phyloP scores from a whole-genome alignment of 2,888 invertebrate genomes.

The Nomada fucata region DNA sequence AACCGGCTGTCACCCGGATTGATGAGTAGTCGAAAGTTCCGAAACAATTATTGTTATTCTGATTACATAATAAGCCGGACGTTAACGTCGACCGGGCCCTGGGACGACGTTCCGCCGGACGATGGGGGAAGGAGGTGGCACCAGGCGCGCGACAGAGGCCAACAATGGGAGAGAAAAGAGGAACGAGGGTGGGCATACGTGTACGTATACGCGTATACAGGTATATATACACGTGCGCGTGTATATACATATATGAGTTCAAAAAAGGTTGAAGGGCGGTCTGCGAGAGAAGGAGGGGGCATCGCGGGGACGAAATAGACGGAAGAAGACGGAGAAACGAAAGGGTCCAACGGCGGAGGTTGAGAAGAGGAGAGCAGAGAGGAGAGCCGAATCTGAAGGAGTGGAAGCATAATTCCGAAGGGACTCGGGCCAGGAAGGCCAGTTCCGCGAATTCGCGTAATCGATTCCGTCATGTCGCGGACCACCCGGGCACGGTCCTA shows the following conservation, averaged over 20 bases:
- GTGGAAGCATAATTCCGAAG: slow-evolving; percentile 80
- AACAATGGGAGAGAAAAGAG: slow-evolving; percentile 24
- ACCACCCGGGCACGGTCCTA: slow-evolving; percentile 83
- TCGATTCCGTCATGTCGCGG: slow-evolving; percentile 84
- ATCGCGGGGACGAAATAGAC: slow-evolving; percentile 5
- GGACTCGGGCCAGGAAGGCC: slow-evolving; percentile 72
- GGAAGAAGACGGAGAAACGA: slow-evolving; percentile 34
- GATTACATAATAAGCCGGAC: slow-evolving; percentile 81
- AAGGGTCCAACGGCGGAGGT: slow-evolving; percentile 34
- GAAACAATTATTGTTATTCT: slow-evolving; percentile 82
- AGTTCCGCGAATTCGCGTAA: slow-evolving; percentile 84
- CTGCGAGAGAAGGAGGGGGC: slow-evolving; percentile 24
- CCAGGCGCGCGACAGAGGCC: slow-evolving; percentile 12
- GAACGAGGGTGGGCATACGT: slow-evolving; percentile 42
- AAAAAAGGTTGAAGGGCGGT: slow-evolving; percentile 41
- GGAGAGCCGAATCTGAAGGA: slow-evolving; percentile 69
- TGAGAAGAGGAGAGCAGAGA: slow-evolving; percentile 21
- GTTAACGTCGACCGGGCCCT: slow-evolving; percentile 33
- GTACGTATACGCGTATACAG: background rate
- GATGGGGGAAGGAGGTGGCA: slow-evolving; percentile 2
- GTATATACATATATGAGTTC: slow-evolving; percentile 9
- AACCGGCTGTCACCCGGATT: slow-evolving; percentile 80
- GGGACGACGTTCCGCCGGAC: background rate
- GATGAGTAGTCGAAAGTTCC: slow-evolving; percentile 79
- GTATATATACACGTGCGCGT: background rate